Conservation (phyloP, 1,140 invertebrate genomes). For the Doryteuthis pealeii region DNA sequence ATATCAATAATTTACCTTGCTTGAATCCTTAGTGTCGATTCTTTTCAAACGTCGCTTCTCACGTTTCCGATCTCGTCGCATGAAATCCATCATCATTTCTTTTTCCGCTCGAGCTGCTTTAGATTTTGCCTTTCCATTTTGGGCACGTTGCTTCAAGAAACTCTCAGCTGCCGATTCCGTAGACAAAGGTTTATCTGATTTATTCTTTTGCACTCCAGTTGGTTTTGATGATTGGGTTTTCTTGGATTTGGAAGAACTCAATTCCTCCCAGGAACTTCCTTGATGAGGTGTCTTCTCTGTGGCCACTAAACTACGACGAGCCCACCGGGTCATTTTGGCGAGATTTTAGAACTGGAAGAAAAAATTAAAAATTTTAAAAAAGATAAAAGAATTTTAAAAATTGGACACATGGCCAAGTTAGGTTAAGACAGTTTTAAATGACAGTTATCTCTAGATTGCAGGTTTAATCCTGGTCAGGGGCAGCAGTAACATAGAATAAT, state of each 20-base stretch:
- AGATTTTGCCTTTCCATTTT: not conserved
- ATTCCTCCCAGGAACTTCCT: not conserved
- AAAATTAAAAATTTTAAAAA: too few relatives aligned
- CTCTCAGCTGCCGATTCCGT: too few relatives aligned
- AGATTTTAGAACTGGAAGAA: too few relatives aligned
- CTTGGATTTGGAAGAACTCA: not conserved
- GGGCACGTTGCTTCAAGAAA: not conserved
- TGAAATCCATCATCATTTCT: not conserved
- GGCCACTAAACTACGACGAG: not conserved
- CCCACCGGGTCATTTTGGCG: not conserved
- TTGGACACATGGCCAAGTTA: too few relatives aligned
- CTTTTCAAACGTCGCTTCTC: slow-evolving; percentile 1
- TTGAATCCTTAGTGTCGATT: not conserved
- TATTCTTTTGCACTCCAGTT: too few relatives aligned
- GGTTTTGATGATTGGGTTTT: not conserved
- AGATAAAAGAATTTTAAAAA: too few relatives aligned
- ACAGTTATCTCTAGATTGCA: too few relatives aligned
- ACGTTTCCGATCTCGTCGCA: not conserved
- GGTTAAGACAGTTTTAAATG: too few relatives aligned
- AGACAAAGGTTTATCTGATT: too few relatives aligned
- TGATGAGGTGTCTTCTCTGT: not conserved
- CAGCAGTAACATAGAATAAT: too few relatives aligned
- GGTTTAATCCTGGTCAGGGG: too few relatives aligned
- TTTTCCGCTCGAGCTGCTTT: not conserved
- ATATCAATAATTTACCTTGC: not conserved